These are phyloP conservation scores for Rhinoraja longicauda DNA, from an alignment of 2,797 vertebrate species.

Conservation along the genomic window DNA sequence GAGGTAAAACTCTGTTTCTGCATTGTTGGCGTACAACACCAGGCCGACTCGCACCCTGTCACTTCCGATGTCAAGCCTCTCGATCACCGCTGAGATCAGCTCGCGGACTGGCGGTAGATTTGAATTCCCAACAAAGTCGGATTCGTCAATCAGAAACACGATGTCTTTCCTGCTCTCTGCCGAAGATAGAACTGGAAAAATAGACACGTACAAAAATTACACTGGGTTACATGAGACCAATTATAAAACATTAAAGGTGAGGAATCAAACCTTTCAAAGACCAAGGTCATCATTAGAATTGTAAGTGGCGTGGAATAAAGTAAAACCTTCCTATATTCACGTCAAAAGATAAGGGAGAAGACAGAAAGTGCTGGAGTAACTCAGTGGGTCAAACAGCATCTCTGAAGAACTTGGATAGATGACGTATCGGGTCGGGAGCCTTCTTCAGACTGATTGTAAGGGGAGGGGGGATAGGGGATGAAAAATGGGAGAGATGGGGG, in stretches of 20 bases:
- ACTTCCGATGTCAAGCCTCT: constrained; percentile 73
- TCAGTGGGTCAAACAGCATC: too few species aligned
- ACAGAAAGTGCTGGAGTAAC: too few species aligned
- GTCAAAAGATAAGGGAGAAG: not conserved
- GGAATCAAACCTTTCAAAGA: not conserved
- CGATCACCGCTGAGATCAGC: constrained; percentile 76
- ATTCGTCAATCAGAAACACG: constrained; percentile 95
- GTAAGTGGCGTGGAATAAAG: not conserved
- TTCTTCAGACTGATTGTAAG: too few species aligned
- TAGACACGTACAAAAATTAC: constrained; percentile 38
- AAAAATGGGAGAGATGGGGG: too few species aligned
- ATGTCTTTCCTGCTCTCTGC: constrained; percentile 77
- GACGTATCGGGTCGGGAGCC: too few species aligned
- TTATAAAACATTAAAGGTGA: not conserved
- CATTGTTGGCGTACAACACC: constrained; percentile 79
- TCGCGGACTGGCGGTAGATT: constrained; percentile 75
- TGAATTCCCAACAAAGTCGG: constrained; percentile 70
- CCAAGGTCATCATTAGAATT: not conserved
- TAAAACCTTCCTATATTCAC: not conserved
- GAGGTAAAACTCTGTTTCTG: constrained; percentile 79
- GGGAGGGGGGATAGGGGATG: too few species aligned
- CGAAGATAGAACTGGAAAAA: constrained; percentile 40
- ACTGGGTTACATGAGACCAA: not conserved
- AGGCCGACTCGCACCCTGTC: constrained; percentile 79
- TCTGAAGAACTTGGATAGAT: too few species aligned